A percentile compares a stretch with the other conserved stretches of the same genome.
Conservation (phyloP, 2,888 invertebrate genomes). For the Oxycera nigricornis region DNA sequence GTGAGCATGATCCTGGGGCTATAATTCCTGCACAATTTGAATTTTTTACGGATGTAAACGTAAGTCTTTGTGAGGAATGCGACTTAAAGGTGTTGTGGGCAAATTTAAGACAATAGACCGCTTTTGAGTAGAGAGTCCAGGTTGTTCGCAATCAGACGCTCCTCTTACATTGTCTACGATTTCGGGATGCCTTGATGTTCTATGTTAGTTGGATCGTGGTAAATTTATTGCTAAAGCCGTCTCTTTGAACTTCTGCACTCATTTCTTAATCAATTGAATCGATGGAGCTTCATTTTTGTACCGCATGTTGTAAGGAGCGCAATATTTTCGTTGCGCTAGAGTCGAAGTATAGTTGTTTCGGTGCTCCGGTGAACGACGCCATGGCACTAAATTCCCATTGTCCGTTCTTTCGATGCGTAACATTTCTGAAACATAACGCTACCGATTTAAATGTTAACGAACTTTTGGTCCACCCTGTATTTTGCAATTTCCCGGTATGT, state of each 20-base stretch:
- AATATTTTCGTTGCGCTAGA: no score
- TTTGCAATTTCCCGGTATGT: no score
- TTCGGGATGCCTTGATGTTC: background rate
- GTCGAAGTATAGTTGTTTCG: background rate
- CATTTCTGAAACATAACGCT: background rate
- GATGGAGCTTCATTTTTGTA: background rate
- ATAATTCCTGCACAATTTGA: no score
- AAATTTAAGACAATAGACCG: background rate
- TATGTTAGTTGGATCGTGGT: background rate
- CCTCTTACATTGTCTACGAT: background rate
- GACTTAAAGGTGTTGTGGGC: background rate
- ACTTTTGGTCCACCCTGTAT: background rate
- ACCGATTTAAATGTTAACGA: background rate
- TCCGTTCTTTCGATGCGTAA: background rate
- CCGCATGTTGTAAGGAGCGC: background rate
- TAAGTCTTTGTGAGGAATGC: no score
- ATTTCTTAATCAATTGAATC: no score
- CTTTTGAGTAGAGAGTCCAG: background rate
- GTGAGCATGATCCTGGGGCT: background rate
- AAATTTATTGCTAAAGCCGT: no score
- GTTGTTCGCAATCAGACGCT: background rate
- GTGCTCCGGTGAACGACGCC: background rate
- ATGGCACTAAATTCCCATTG: no score
- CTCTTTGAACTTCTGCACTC: no score
- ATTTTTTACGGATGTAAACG: no score